phyloP scores from a whole-genome alignment of 1,140 invertebrate genomes.

The Monochamus saltuarius region DNA sequence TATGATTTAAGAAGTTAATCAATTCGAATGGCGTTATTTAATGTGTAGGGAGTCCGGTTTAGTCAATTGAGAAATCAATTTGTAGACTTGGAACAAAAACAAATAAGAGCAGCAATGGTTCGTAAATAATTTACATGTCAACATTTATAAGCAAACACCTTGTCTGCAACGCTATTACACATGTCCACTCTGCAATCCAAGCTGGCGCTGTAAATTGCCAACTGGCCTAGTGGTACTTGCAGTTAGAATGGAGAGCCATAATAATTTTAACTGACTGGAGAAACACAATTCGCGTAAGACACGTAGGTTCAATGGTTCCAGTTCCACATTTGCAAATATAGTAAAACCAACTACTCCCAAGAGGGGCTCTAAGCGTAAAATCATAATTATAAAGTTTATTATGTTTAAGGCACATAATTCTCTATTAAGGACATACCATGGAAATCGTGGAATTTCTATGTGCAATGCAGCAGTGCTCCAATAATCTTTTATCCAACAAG shows the following conservation, averaged over 20 bases:
- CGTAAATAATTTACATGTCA: constrained; percentile 38
- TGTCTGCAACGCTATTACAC: constrained; percentile 36
- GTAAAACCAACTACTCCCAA: no score
- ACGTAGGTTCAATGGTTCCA: no score
- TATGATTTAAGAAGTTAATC: constrained; percentile 24
- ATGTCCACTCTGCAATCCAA: constrained; percentile 33
- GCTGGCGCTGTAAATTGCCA: constrained; percentile 33
- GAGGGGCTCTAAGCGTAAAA: no score
- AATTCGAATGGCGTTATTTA: constrained; percentile 26
- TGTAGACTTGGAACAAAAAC: constrained; percentile 27
- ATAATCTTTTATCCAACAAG: no score
- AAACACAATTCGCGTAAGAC: no score
- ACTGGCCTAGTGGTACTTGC: constrained; percentile 12
- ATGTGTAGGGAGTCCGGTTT: constrained; percentile 7
- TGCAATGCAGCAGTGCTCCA: no score
- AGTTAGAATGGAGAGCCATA: background rate
- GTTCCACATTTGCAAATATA: no score
- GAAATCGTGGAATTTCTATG: no score
- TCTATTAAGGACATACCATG: no score
- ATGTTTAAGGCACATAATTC: no score
- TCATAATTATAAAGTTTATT: no score
- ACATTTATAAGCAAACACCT: constrained; percentile 39
- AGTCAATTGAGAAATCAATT: constrained; percentile 37
- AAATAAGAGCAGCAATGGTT: constrained; percentile 29
- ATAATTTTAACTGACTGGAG: no score